Evolutionary conservation across 2,113 vertebrate genomes (phyloP), one percentile per base, ranked within the genome.

Genomic region (Tringa solitaria): DNA sequence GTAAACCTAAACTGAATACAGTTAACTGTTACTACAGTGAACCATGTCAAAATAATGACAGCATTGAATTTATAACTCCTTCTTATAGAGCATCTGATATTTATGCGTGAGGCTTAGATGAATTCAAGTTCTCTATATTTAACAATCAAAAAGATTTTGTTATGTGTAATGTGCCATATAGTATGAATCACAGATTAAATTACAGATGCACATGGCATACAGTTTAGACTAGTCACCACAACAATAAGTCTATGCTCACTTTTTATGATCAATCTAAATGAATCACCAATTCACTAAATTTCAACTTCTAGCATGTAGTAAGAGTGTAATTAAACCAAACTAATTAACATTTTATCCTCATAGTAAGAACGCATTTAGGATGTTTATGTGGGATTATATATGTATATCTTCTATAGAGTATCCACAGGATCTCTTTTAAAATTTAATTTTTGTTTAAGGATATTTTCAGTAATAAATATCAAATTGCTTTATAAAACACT

Each of bases 221-320:
- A 75, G 53, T 89, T 96, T 94, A 94, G 75, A 81, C 96, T 97
- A 97, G 95, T 97, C 90, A 97, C 96, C 92, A 97, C 94, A 97
- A 97, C 79, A 97, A 61, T 89, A 93, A 94, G 76, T 79, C 80
- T 93, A 96, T 82, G 89, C 72, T 97, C 77, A 84, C 90, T 97
- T 98, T 97, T 98, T 97, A 96, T 37, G 46, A 97, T 97, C 96
- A 96, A 92, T 98, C 96, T 97, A 95, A 97, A 70, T 93, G 91
- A 97, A 96, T 97, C 93, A 97, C 67, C 77, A 97, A 94, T 89
- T 80, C 88, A 97, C 94, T 97, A 95, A 87, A 97, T 96, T 96
- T 97, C 94, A 93, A 96, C 83, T 96, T 95, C 72, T 87, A 97
- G 41, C 22, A 59, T 84, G 56, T 78, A 96, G 51, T 87, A 96